These are phyloP conservation scores for Brachionus rubens DNA, from an alignment of 1,140 invertebrate genomes.

Conservation along the genomic window DNA sequence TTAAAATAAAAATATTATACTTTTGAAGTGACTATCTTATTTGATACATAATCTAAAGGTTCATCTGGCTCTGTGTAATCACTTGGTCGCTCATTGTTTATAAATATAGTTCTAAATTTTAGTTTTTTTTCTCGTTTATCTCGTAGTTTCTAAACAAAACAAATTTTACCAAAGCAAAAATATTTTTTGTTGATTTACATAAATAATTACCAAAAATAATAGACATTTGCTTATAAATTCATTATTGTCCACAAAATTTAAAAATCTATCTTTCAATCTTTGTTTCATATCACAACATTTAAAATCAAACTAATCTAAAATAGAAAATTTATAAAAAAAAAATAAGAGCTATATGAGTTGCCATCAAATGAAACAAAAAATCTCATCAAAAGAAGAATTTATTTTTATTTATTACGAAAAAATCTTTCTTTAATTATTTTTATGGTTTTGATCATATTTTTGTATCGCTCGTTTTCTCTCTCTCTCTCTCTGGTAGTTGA, in stretches of 20 bases:
- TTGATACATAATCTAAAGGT: not conserved
- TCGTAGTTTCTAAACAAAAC: conserved; percentile 1
- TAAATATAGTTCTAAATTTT: not conserved
- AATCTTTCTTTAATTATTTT: too few relatives aligned
- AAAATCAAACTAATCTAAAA: not conserved
- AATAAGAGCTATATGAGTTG: too few relatives aligned
- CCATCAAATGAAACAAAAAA: too few relatives aligned
- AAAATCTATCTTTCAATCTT: conserved; percentile 1
- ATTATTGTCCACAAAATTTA: conserved; percentile 19
- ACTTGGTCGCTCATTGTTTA: not conserved
- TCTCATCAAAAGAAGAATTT: too few relatives aligned
- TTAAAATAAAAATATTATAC: not conserved
- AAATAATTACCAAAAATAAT: not conserved
- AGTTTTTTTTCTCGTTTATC: conserved; percentile 2
- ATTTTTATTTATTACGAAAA: too few relatives aligned
- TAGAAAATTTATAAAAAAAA: not conserved
- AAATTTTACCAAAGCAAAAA: not conserved
- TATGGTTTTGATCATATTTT: too few relatives aligned
- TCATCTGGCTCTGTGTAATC: not conserved
- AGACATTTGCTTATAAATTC: not conserved
- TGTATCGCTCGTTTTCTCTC: too few relatives aligned
- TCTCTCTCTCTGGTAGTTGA: too few relatives aligned
- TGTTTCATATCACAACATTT: not conserved
- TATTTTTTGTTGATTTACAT: not conserved
- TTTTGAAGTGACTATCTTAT: not conserved